These are phyloP conservation scores for Hymenopus coronatus DNA, from an alignment of 2,888 invertebrate species.

Conservation along the genomic window DNA sequence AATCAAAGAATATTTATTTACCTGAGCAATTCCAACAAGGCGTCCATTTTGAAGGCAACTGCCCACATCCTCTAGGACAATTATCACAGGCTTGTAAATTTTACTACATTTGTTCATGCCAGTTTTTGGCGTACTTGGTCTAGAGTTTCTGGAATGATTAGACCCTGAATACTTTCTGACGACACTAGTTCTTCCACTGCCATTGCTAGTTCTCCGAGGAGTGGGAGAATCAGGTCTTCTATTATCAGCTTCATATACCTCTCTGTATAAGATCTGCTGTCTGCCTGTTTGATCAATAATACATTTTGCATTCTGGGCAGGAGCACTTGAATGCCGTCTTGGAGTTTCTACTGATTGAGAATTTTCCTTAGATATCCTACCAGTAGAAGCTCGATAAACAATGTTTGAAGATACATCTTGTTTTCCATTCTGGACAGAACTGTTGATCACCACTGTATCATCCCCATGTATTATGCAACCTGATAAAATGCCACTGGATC, in stretches of 20 bases:
- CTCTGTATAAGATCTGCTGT: neutral
- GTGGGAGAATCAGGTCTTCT: neutral
- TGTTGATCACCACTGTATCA: neutral
- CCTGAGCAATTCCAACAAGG: neutral
- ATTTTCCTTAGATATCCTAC: neutral
- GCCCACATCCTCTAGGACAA: neutral
- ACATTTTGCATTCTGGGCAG: neutral
- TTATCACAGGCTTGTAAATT: neutral
- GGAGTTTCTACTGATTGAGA: neutral
- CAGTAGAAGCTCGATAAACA: neutral
- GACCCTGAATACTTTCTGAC: neutral
- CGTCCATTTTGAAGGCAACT: neutral
- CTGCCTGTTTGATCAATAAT: neutral
- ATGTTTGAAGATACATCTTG: neutral
- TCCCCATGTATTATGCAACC: neutral
- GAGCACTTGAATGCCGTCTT: neutral
- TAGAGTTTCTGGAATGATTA: neutral
- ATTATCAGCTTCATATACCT: neutral
- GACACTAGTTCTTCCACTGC: neutral
- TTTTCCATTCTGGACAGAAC: neutral
- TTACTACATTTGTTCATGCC: neutral
- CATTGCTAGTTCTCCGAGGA: neutral
- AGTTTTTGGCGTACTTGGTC: neutral
- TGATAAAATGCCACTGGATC: neutral
- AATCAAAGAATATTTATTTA: neutral